Evolutionary conservation across 2,797 vertebrate genomes (phyloP).

Genomic region (Adrianichthys oophorus): DNA sequence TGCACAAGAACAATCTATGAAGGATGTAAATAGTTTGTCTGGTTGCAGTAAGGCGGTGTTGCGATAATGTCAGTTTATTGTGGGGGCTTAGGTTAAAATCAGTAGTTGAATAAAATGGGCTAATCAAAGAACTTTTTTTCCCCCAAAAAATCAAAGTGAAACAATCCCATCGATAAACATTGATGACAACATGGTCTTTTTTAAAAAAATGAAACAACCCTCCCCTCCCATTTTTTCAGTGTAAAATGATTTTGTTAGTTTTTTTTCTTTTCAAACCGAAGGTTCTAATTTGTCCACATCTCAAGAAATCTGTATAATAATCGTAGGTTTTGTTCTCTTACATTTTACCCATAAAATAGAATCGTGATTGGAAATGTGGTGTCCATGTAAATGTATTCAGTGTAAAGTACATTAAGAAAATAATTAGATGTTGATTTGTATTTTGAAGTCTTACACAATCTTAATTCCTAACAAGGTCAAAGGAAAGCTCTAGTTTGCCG

Average conservation of each 20-base stretch:
- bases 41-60: conserved; percentile 23
- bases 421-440: no score
- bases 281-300: conserved; percentile 21
- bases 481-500: conserved; percentile 22
- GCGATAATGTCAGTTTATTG: conserved; percentile 17
- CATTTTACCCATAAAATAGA: conserved; percentile 36
- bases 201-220: no score
- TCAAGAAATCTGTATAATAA: conserved; percentile 23
- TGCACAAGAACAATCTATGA: conserved; percentile 32
- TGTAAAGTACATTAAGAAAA: no score
- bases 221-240: neutral
- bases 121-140: neutral
- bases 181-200: no score
- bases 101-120: conserved; percentile 13
- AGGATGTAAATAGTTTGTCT: conserved; percentile 21
- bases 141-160: no score
- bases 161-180: no score
- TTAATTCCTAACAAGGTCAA: conserved; percentile 38
- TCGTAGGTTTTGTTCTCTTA: conserved; percentile 50
- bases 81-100: conserved; percentile 9
- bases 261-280: conserved; percentile 14
- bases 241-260: conserved; percentile 1
- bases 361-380: no score
- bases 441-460: no score
- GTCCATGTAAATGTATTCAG: no score